Evolutionary conservation across 2,888 invertebrate species (phyloP), one percentile per base, ranked within the genome.

Genomic region (Drosophila phalerata): DNA sequence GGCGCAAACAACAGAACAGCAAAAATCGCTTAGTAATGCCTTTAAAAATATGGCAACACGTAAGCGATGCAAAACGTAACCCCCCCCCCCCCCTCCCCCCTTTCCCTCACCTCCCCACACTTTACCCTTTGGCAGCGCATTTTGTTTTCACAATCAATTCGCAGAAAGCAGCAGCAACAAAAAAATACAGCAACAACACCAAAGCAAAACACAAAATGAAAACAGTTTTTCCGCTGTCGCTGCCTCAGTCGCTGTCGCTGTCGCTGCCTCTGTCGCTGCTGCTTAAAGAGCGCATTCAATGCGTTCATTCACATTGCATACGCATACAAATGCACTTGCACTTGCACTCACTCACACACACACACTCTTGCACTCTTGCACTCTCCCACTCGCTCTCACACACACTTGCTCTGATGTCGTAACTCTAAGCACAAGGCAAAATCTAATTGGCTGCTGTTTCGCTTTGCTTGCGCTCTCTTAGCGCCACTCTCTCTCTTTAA

Each of bases 1-100:
- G 60, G 76, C 62, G 77, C 66, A 69, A 60, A 60, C 62, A 66
- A 64, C 51, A 61, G 32, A 66, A 64, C 55, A 61, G 34, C 45
- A 68, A 84, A 88, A 85, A 88, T 19, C 89, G 88, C 84, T 88
- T 88, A 89, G 90, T 88, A 88, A 87, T 87, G 77, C 77, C 69
- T 79, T 89, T 88, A 88, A 86, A 88, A 89, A 88, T 88, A 88
- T 84, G 82, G 80, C 90, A 89, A 88, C 90, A 88, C 90, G 90
- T 88, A 88, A 88, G 87, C 81, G 74, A 47, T 58, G 38, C 73
- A 68, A 73, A 73, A 64, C 38, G 60, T 28, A 32, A 19, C 30
- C 10, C 51, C 25, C 52, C 15, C 8, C 0, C 17, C 3, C n/a
- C 42, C 15, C 51, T 17, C 37, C 1, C 15, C 10, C 3, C 47